Evolutionary conservation across 2,113 vertebrate genomes (phyloP).

Genomic region (Ochotona curzoniae): DNA sequence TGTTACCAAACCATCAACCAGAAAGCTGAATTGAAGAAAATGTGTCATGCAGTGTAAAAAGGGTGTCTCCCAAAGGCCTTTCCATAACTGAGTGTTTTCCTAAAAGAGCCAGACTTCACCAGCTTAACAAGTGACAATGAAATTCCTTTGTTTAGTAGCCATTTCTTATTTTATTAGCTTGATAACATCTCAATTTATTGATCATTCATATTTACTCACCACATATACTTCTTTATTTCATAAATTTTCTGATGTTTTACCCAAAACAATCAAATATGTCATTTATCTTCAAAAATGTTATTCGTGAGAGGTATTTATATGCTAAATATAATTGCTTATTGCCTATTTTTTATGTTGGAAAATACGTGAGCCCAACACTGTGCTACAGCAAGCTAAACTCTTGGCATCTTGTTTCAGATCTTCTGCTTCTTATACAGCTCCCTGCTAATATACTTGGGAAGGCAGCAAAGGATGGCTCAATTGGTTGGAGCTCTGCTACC

Average conservation of each 20-base stretch:
- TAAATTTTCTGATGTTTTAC: not conserved
- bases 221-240: not conserved
- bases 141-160: not conserved
- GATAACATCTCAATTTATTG: not conserved
- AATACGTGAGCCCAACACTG: no score
- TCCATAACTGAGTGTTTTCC: not conserved
- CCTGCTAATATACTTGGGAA: no score
- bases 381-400: no score
- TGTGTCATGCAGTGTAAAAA: not conserved
- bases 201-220: not conserved
- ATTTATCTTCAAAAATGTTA: not conserved
- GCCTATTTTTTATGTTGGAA: not conserved
- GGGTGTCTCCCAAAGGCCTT: not conserved
- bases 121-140: not conserved
- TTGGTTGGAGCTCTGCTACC: no score
- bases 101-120: not conserved
- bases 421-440: no score
- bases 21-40: not conserved
- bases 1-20: not conserved
- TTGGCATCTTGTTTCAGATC: no score
- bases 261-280: not conserved
- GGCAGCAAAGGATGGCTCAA: not conserved
- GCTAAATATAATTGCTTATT: not conserved
- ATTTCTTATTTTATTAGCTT: constrained; percentile 26
- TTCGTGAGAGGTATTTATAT: not conserved